A percentile compares a stretch with the other conserved stretches of the same genome.
Evolutionary conservation across 1,140 invertebrate genomes (phyloP).

Genomic region (Pissodes strobi): DNA sequence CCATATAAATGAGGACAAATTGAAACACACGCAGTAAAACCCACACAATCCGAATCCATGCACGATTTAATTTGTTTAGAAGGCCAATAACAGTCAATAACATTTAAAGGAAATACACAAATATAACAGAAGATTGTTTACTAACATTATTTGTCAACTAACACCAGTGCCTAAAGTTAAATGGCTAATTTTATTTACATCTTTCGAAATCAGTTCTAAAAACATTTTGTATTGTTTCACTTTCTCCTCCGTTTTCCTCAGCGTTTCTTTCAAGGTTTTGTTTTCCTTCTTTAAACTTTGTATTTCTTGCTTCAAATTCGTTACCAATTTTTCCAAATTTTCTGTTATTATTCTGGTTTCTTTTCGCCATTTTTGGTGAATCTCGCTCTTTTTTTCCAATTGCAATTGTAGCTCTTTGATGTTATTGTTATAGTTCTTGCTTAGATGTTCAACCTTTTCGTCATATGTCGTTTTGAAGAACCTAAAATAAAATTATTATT

Average conservation of each 20-base stretch:
- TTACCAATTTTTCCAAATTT: slow-evolving; percentile 54
- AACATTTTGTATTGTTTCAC: slow-evolving; percentile 43
- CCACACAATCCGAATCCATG: too few species aligned
- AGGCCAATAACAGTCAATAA: too few species aligned
- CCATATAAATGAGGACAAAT: too few species aligned
- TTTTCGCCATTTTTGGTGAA: slow-evolving; percentile 55
- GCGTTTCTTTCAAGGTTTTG: slow-evolving; percentile 58
- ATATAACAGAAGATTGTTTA: neutral
- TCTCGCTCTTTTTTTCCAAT: slow-evolving; percentile 44
- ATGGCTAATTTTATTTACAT: slow-evolving; percentile 39
- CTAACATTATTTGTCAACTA: slow-evolving; percentile 1
- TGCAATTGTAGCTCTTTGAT: slow-evolving; percentile 45
- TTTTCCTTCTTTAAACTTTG: slow-evolving; percentile 58
- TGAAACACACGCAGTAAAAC: too few species aligned
- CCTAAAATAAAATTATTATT: slow-evolving; percentile 24
- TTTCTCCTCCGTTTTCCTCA: slow-evolving; percentile 49
- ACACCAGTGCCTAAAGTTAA: slow-evolving; percentile 10
- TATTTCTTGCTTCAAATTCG: slow-evolving; percentile 53
- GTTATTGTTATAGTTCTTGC: slow-evolving; percentile 38
- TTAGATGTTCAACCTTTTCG: slow-evolving; percentile 41
- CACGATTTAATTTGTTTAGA: too few species aligned
- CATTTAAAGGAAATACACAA: neutral
- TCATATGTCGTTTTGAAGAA: slow-evolving; percentile 12
- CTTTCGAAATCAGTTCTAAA: slow-evolving; percentile 39
- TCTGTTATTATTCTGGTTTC: slow-evolving; percentile 51